Evolutionary conservation across 2,888 invertebrate species (phyloP).

Genomic region (Leptinotarsa juncta): DNA sequence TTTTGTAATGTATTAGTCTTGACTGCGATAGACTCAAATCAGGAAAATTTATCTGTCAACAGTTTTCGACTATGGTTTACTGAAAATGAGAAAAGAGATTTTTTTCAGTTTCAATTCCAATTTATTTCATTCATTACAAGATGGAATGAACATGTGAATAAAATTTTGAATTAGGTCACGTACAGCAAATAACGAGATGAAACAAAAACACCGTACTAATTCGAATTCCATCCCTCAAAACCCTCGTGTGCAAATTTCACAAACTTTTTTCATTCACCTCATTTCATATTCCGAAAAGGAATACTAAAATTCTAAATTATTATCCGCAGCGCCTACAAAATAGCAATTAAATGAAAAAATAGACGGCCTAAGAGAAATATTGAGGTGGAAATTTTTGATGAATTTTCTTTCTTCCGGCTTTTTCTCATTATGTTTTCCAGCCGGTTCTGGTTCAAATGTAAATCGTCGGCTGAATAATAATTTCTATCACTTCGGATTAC

Average conservation of each 20-base stretch:
- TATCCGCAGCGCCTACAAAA: conserved; percentile 18
- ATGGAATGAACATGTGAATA: no score
- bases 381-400: conserved; percentile 20
- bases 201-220: neutral
- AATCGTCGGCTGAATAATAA: conserved; percentile 19
- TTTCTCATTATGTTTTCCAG: conserved; percentile 11
- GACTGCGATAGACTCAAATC: no score
- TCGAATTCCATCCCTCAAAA: neutral
- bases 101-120: no score
- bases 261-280: conserved; percentile 5
- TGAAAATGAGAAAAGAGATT: no score
- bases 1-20: no score
- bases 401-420: conserved; percentile 20
- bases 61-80: no score
- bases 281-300: conserved; percentile 16
- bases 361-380: conserved; percentile 16
- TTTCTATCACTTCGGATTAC: conserved; percentile 7
- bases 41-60: no score
- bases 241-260: neutral
- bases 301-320: conserved; percentile 11
- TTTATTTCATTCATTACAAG: no score
- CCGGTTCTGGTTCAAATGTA: conserved; percentile 18
- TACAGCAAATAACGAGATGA: no score
- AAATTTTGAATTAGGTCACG: no score
- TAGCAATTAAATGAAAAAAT: conserved; percentile 20